These are phyloP conservation scores for Rotaria sp. DNA, from an alignment of 2,888 invertebrate genomes.

Conservation along the genomic window DNA sequence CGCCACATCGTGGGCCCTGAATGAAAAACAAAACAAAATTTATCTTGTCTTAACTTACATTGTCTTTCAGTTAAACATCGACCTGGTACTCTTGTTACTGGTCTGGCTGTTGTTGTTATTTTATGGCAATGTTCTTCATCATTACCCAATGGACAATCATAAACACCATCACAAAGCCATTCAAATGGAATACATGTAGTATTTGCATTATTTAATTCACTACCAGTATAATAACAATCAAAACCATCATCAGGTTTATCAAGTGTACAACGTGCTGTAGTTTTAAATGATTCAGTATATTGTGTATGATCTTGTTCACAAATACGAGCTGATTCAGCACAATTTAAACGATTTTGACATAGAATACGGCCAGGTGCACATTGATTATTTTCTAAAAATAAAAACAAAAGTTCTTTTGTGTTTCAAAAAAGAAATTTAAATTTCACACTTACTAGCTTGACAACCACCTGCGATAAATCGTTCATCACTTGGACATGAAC, in stretches of 20 bases:
- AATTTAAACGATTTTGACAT: neutral
- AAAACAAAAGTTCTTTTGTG: neutral
- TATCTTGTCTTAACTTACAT: neutral
- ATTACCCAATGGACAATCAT: conserved; percentile 81
- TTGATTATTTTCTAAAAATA: neutral
- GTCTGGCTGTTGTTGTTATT: neutral
- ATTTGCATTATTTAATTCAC: neutral
- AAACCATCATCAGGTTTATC: neutral
- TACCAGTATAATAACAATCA: neutral
- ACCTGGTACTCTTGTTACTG: neutral
- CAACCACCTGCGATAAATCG: neutral
- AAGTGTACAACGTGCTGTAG: neutral
- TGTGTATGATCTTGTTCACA: conserved; percentile 9
- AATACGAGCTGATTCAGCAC: neutral
- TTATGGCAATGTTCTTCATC: conserved; percentile 64
- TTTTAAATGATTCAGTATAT: conserved; percentile 19
- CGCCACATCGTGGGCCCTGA: too few relatives aligned
- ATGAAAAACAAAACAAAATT: too few relatives aligned
- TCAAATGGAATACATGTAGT: conserved; percentile 16
- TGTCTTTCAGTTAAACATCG: neutral
- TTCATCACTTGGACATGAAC: neutral
- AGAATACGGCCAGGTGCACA: neutral
- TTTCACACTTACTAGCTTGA: neutral
- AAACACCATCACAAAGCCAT: conserved; percentile 85
- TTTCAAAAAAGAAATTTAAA: neutral